Conservation (phyloP, 2,888 invertebrate genomes). For the Hypsopygia costalis region DNA sequence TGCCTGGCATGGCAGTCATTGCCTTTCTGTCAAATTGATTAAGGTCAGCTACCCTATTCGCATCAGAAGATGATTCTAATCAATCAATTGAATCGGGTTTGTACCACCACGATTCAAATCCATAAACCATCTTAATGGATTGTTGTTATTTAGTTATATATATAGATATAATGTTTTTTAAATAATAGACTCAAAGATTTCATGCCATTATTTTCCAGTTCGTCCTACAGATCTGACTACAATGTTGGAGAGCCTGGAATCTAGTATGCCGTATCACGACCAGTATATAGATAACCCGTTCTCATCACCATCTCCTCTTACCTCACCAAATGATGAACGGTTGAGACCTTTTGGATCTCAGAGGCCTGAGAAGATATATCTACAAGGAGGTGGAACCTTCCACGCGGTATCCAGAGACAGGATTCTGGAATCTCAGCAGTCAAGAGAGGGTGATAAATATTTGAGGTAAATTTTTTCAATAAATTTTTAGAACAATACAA, state of each 20-base stretch:
- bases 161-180: no score
- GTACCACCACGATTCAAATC: no score
- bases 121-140: no score
- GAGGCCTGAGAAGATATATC: constrained; percentile 67
- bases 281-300: constrained; percentile 76
- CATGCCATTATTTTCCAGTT: constrained; percentile 40
- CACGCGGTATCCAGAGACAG: constrained; percentile 68
- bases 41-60: no score
- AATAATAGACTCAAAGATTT: no score
- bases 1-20: no score
- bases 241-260: constrained; percentile 67
- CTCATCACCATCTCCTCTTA: constrained; percentile 73
- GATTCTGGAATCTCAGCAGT: constrained; percentile 64
- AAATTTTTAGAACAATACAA: no score
- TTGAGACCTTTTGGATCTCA: constrained; percentile 53
- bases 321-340: constrained; percentile 72
- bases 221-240: constrained; percentile 66
- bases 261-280: constrained; percentile 61
- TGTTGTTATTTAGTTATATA: no score
- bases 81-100: no score
- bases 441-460: constrained; percentile 67
- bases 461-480: constrained; percentile 52
- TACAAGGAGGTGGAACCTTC: constrained; percentile 74
- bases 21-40: no score
- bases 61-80: no score